Percentiles rank a stretch among this genome's conserved stretches.
These are phyloP conservation scores for Cephonodes hylas DNA, from an alignment of 2,888 invertebrate species.

Conservation along the genomic window DNA sequence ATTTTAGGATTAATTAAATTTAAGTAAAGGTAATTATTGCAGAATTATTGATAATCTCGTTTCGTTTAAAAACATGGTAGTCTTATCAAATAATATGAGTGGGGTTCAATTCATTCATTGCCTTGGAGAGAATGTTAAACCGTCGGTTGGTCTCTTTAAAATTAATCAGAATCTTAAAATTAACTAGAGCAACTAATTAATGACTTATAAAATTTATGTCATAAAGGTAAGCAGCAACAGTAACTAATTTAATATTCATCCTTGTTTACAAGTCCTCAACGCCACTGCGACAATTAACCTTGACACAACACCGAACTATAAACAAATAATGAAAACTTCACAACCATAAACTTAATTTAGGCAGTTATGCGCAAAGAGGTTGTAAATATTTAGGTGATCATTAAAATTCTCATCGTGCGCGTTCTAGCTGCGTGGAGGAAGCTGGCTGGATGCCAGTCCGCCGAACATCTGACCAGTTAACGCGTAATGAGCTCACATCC, in stretches of 20 bases:
- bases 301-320: not conserved
- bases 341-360: not conserved
- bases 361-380: not conserved
- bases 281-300: not conserved
- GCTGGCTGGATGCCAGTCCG: slow-evolving; percentile 23
- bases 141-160: not conserved
- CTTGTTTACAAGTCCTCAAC: not conserved
- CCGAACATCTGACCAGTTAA: slow-evolving; percentile 15
- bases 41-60: no score
- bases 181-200: no score
- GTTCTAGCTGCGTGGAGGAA: slow-evolving; percentile 15
- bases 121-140: not conserved
- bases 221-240: not conserved
- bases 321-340: not conserved
- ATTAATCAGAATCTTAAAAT: no score
- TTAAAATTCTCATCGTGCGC: slow-evolving; percentile 20
- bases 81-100: no score
- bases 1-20: no score
- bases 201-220: not conserved
- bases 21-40: no score
- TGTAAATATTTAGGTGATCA: slow-evolving; percentile 9
- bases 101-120: not conserved
- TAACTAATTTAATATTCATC: not conserved
- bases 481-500: slow-evolving; percentile 10
- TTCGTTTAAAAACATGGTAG: no score